These are phyloP conservation scores for Syritta pipiens DNA, from an alignment of 2,888 invertebrate genomes.

Conservation along the genomic window DNA sequence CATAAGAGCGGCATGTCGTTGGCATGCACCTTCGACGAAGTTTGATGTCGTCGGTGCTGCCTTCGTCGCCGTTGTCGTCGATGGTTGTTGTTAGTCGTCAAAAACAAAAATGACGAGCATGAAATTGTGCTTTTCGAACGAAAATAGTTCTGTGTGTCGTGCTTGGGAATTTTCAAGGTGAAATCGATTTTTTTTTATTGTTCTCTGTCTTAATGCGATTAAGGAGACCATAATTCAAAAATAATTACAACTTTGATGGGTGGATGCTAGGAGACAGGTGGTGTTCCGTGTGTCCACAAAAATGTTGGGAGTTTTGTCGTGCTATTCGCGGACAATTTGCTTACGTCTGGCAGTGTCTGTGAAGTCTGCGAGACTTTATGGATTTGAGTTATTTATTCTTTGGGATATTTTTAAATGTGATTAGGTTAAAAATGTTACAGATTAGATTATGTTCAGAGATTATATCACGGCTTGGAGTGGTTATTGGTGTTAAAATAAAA, in stretches of 20 bases:
- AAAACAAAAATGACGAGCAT: constrained; percentile 25
- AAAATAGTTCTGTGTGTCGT: constrained; percentile 54
- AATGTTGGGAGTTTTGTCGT: no score
- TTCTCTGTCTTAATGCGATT: constrained; percentile 3
- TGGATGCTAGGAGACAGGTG: no score
- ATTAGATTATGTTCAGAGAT: no score
- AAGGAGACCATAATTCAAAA: constrained; percentile 6
- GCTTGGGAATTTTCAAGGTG: constrained; percentile 45
- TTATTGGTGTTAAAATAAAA: no score
- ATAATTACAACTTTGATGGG: not conserved
- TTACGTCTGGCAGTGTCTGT: no score
- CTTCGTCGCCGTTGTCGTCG: not conserved
- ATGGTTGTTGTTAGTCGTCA: constrained; percentile 1
- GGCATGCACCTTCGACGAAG: constrained; percentile 43
- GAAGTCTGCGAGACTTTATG: no score
- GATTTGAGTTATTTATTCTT: no score
- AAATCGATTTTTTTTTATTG: constrained; percentile 53
- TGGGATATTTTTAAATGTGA: no score
- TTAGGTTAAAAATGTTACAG: no score
- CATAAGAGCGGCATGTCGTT: constrained; percentile 33
- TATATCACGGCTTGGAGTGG: no score
- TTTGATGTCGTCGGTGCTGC: constrained; percentile 33
- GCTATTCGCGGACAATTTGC: no score
- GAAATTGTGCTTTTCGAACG: constrained; percentile 34
- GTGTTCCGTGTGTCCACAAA: no score